Evolutionary conservation across 2,888 invertebrate species (phyloP).

Genomic region (Tipula vernalis): DNA sequence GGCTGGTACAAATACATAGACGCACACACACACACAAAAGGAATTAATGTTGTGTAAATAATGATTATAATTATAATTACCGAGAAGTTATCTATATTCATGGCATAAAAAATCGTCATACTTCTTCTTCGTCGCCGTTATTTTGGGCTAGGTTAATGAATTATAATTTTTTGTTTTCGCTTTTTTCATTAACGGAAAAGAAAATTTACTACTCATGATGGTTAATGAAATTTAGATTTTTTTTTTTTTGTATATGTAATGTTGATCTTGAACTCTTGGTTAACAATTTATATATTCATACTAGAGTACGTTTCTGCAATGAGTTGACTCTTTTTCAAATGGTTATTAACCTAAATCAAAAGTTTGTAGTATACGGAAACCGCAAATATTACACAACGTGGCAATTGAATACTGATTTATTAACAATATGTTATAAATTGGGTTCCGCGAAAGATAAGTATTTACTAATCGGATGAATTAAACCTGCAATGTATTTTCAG

Average conservation of each 20-base stretch:
- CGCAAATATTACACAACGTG: too few relatives aligned
- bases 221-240: background rate
- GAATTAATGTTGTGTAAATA: background rate
- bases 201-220: background rate
- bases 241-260: background rate
- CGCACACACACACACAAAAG: background rate
- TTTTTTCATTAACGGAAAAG: background rate
- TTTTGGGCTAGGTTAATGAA: background rate
- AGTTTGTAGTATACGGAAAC: background rate
- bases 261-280: background rate
- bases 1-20: background rate
- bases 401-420: too few relatives aligned
- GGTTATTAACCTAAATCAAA: background rate
- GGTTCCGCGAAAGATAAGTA: too few relatives aligned
- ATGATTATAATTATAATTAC: background rate
- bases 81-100: background rate
- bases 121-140: background rate
- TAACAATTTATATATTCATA: background rate
- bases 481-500: too few relatives aligned
- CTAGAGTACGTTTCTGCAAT: background rate
- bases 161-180: background rate
- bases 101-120: background rate
- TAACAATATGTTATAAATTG: too few relatives aligned
- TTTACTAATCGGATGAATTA: too few relatives aligned
- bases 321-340: background rate